Base-by-base conservation (phyloP, 2,888 invertebrate species). In the Eilema caniola region DNA sequence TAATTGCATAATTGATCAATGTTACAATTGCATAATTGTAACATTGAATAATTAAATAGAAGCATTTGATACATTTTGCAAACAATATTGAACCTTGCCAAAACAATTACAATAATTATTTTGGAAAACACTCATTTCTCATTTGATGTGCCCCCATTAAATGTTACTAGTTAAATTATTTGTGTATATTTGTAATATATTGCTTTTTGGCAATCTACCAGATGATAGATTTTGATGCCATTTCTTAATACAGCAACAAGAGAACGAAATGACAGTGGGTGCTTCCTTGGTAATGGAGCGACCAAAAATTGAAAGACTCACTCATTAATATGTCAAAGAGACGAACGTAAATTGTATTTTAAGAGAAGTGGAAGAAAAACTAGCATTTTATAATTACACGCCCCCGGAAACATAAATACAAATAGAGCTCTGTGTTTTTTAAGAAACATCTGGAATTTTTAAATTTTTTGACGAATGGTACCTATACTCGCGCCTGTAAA, bases 181-280 rank as follows among this genome's bases (percentile, higher is more conserved):
- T 25, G 14, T 25, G 3, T 59, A 25, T 59, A 59, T 61, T 61
- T 61, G n/a, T 61, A 31, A 61, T 31, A 20, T 1, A 31, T n/a
- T 61, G 61, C n/a, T 20, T n/a, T 59, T 61, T 61, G 61, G 61
- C 31, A 31, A 11, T 5, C n/a, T 61, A 31, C 61, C 61, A 61
- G n/a, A n/a, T 61, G n/a, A 61, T 61, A 61, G 24, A 59, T 28
- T 33, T 61, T 61, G 28, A 25, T 28, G n/a, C n/a, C n/a, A 33
- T 31, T 31, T 31, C 61, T 31, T 31, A 28, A 31, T 61, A 61
- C 16, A 20, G 20, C 14, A 31, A 28, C 24, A 60, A 25, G 25
- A 62, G 24, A 8, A 16, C 14, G 57, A 65, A 33, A n/a, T 65
- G 65, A 65, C 56, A 56, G 41, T 66, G 33, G 56, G 57, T 11